phyloP scores from a whole-genome alignment of 2,797 vertebrate genomes.

The Rhinatrema bivittatum region DNA sequence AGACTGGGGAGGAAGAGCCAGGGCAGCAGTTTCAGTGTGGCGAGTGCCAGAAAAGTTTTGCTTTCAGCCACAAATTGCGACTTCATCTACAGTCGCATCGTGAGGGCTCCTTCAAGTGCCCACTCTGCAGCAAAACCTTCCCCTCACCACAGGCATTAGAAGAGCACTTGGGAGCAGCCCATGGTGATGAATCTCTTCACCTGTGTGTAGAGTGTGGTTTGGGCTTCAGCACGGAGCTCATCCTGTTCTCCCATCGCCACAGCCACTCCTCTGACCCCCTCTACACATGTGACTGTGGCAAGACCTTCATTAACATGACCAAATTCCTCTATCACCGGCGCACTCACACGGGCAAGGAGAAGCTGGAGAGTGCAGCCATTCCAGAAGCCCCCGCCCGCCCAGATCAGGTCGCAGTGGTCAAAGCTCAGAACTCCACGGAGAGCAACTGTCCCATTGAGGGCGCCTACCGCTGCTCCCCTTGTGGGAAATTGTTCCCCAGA shows the following conservation, averaged over 20 bases:
- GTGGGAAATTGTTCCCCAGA: slow-evolving; percentile 39
- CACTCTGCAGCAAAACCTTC: slow-evolving; percentile 36
- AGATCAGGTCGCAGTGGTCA: slow-evolving; percentile 7
- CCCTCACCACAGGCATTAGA: slow-evolving; percentile 24
- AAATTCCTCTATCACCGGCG: slow-evolving; percentile 83
- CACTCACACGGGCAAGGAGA: slow-evolving; percentile 43
- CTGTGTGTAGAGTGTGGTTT: slow-evolving; percentile 75
- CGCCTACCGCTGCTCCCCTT: slow-evolving; percentile 32
- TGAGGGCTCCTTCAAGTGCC: slow-evolving; percentile 39
- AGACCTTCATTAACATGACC: slow-evolving; percentile 82
- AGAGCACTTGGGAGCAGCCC: slow-evolving; percentile 38
- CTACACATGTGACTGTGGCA: slow-evolving; percentile 69
- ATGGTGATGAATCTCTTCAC: slow-evolving; percentile 49
- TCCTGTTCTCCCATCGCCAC: slow-evolving; percentile 63
- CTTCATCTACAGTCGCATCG: slow-evolving; percentile 36
- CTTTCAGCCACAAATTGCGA: slow-evolving; percentile 24
- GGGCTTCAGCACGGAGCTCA: slow-evolving; percentile 53
- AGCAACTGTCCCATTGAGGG: slow-evolving; percentile 7
- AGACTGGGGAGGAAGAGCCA: neutral
- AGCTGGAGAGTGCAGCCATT: slow-evolving; percentile 14
- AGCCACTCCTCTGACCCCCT: slow-evolving; percentile 65
- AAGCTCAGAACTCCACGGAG: no score
- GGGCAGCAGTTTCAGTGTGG: slow-evolving; percentile 29
- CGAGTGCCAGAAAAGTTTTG: slow-evolving; percentile 30
- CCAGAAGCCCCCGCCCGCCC: neutral